phyloP scores from a whole-genome alignment of 2,113 vertebrate species.

The Balaenoptera acutorostrata region DNA sequence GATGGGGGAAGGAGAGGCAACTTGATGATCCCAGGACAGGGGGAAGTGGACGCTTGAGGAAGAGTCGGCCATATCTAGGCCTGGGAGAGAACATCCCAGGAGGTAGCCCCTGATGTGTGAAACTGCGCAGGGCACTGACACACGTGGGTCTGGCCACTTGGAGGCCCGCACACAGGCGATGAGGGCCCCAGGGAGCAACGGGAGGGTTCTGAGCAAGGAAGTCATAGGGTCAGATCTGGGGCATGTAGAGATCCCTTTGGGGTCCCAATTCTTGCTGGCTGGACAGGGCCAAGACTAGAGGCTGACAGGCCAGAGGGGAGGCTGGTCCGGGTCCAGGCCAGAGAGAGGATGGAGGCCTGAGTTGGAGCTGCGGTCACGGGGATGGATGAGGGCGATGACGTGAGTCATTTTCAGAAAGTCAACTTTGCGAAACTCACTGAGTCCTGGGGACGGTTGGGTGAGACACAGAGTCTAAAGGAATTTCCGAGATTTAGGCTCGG shows the following conservation, averaged over 20 bases:
- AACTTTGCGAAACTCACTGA: not conserved
- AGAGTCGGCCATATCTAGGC: not conserved
- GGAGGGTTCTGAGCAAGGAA: not conserved
- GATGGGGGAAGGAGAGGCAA: fast-evolving
- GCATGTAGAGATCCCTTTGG: not conserved
- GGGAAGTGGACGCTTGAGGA: not conserved
- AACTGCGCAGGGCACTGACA: fast-evolving
- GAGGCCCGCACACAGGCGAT: too few species aligned
- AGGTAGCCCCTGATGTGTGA: not conserved
- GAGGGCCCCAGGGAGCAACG: fast-evolving
- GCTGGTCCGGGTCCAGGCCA: not conserved
- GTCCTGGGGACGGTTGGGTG: not conserved
- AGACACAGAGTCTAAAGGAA: not conserved
- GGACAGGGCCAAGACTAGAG: not conserved
- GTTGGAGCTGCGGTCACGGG: fast-evolving
- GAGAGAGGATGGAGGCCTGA: not conserved
- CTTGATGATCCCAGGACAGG: not conserved
- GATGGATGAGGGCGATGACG: not conserved
- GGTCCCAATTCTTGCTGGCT: too few species aligned
- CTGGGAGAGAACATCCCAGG: not conserved
- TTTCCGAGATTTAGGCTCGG: not conserved
- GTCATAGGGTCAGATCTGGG: not conserved
- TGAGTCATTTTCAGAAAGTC: not conserved
- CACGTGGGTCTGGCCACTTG: not conserved
- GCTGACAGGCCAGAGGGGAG: not conserved